Conservation (phyloP, 2,113 vertebrate genomes). For the Willisornis vidua region DNA sequence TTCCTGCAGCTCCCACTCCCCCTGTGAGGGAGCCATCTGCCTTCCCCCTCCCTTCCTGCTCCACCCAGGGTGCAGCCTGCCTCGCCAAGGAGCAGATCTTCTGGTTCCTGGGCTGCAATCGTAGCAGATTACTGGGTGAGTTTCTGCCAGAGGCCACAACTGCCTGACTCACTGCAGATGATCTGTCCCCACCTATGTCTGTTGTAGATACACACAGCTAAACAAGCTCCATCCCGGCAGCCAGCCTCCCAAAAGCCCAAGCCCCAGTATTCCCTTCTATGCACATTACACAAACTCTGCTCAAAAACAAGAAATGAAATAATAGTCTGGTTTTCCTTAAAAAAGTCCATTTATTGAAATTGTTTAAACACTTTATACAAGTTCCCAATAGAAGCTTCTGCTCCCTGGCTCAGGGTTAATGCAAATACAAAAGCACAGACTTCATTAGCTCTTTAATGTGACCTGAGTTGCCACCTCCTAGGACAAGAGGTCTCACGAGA, state of each 20-base stretch:
- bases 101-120: conserved; percentile 41
- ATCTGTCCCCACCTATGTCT: conserved; percentile 51
- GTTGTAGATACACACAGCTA: conserved; percentile 17
- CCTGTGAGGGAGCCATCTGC: background rate
- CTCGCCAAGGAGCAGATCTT: background rate
- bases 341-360: conserved; percentile 79
- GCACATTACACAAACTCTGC: background rate
- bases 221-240: background rate
- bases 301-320: background rate
- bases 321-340: conserved; percentile 48
- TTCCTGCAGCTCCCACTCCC: conserved; percentile 33
- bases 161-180: conserved; percentile 52
- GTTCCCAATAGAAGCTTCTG: conserved; percentile 62
- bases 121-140: background rate
- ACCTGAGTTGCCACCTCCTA: background rate
- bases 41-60: conserved; percentile 39
- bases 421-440: conserved; percentile 61
- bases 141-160: conserved; percentile 59
- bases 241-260: background rate
- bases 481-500: background rate
- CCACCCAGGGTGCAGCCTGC: conserved; percentile 45
- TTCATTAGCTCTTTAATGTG: background rate
- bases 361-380: conserved; percentile 76
- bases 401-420: conserved; percentile 42
- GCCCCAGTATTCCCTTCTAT: background rate